phyloP scores from a whole-genome alignment of 1,140 invertebrate genomes.

The Drosophila yakuba region DNA sequence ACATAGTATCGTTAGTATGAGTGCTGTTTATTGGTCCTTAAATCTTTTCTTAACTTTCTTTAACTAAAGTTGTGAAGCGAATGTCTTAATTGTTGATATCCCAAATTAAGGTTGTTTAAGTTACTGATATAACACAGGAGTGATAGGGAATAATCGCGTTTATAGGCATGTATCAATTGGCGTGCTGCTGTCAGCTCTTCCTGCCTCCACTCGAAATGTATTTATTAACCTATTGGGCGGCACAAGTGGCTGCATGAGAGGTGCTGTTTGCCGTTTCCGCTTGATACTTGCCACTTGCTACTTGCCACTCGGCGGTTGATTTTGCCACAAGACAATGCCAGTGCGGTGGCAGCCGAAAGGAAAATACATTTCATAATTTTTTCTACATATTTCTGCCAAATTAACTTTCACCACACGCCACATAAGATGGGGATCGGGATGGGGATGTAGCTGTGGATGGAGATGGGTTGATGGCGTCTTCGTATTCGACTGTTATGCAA shows the following conservation, averaged over 20 bases:
- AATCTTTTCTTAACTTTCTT: too few species aligned
- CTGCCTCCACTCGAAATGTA: constrained; percentile 41
- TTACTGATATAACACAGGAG: too few species aligned
- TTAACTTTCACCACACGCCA: constrained; percentile 80
- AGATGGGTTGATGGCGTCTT: constrained; percentile 20
- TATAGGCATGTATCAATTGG: constrained; percentile 6
- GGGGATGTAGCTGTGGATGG: background rate
- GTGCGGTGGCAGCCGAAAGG: constrained; percentile 64
- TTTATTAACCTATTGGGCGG: constrained; percentile 55
- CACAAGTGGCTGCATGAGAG: constrained; percentile 21
- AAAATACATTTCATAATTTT: constrained; percentile 81
- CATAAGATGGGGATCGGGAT: constrained; percentile 35
- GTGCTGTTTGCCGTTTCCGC: constrained; percentile 37
- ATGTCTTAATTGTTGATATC: background rate
- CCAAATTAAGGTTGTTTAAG: background rate
- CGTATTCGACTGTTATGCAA: constrained; percentile 43
- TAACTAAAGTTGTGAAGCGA: too few species aligned
- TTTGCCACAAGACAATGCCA: constrained; percentile 47
- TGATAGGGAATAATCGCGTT: constrained; percentile 2
- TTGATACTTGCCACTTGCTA: constrained; percentile 43
- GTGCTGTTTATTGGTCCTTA: too few species aligned
- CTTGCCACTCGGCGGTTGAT: constrained; percentile 20
- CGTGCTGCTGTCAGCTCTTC: constrained; percentile 19
- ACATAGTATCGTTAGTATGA: too few species aligned
- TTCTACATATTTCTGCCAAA: constrained; percentile 70